Percentiles rank a stretch among this genome's conserved stretches.
Evolutionary conservation across 2,888 invertebrate species (phyloP).

Genomic region (Idaea dimidiata): DNA sequence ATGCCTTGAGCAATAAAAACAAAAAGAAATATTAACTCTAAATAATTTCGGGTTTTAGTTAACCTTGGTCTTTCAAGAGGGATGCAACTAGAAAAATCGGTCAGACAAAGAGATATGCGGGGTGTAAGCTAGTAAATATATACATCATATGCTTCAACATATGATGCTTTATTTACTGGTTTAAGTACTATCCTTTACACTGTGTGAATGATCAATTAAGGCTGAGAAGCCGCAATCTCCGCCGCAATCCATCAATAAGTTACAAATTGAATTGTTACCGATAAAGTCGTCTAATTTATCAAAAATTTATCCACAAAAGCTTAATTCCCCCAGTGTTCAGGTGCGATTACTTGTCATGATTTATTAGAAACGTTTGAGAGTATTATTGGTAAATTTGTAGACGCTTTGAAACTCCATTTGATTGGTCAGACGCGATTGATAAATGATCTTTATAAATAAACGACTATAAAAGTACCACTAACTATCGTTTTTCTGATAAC

Average conservation of each 20-base stretch:
- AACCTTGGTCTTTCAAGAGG: too few relatives aligned
- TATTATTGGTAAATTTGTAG: not conserved
- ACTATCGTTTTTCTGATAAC: not conserved
- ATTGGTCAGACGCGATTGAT: not conserved
- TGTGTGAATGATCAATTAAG: not conserved
- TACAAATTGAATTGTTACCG: constrained; percentile 41
- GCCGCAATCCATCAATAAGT: constrained; percentile 44
- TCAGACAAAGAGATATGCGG: too few relatives aligned
- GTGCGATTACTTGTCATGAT: constrained; percentile 34
- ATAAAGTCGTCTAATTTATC: constrained; percentile 52
- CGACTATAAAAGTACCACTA: not conserved
- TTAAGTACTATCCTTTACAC: too few relatives aligned
- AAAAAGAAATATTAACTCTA: too few relatives aligned
- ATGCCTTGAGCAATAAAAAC: too few relatives aligned
- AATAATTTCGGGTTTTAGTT: too few relatives aligned
- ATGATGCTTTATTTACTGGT: too few relatives aligned
- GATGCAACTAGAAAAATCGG: too few relatives aligned
- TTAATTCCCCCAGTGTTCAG: constrained; percentile 33
- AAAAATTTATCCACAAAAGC: constrained; percentile 41
- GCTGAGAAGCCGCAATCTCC: not conserved
- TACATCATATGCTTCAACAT: too few relatives aligned
- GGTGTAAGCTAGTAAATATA: too few relatives aligned
- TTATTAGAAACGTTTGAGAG: constrained; percentile 19
- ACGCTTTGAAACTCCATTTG: not conserved
- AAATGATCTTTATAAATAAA: not conserved